Evolutionary conservation across 2,797 vertebrate genomes (phyloP), one percentile per base, ranked within the genome.

Genomic region (Xenops minutus): DNA sequence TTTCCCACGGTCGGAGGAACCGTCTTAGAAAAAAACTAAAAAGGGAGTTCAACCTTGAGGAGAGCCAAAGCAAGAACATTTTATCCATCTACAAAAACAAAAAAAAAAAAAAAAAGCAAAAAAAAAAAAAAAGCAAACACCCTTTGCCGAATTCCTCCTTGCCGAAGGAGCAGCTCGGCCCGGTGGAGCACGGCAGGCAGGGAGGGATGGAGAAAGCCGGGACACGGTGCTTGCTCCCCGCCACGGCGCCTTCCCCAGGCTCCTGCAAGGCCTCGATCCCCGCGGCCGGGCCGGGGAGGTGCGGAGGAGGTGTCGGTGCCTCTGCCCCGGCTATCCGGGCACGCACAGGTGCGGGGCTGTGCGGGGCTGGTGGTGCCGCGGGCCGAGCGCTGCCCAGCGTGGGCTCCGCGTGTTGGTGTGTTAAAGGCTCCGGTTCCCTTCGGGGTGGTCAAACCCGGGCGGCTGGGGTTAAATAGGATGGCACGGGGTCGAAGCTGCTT

Each of bases 1-100:
- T 98, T 98, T 98, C 98, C 98, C 98, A 98, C 97, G 97, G 67
- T 96, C 91, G 32, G 83, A 88, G 72, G 36, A 86, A 88, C 48
- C 14, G 23, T 52, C 73, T 85, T 1, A 66, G 39, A 37, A 51
- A 43, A 39, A 34, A 56, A 56, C 26, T 30, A 41, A 30, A 37
- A 52, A 3, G 43, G 6, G 1, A 87, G 32, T 26, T 72, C 93
- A 98, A 95, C 98, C 98, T 98, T 98, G 97, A 97, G 78, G 58
- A 91, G 59, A 92, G 55, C 92, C 88, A 89, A 96, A 96, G 58
- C 67, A 82, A 49, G 21, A 95, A 96, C 54, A 81, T 61, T 79
- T 68, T 72, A 93, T 80, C 68, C 72, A 77, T 39, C 14, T n/a
- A 56, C 46, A 2, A 2, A 20, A 22, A 15, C 10, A 5, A 15